Evolutionary conservation across 2,113 vertebrate genomes (phyloP).

Genomic region (Galbula dea): DNA sequence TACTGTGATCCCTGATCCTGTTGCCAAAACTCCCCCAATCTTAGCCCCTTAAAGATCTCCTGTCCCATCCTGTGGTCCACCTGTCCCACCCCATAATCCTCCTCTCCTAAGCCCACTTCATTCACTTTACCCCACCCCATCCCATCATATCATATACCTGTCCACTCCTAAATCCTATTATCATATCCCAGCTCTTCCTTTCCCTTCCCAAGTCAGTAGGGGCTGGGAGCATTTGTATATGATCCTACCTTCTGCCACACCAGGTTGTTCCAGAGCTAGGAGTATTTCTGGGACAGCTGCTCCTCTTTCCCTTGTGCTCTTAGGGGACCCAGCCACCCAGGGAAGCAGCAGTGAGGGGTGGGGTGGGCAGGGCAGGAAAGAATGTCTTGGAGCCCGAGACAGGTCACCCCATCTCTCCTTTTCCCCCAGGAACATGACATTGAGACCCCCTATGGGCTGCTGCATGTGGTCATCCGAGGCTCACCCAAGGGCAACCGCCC

Average conservation of each 20-base stretch:
- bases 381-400: background rate
- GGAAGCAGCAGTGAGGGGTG: background rate
- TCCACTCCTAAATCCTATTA: background rate
- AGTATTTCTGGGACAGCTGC: background rate
- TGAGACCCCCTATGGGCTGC: conserved; percentile 92
- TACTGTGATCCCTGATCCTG: background rate
- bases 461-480: conserved; percentile 94
- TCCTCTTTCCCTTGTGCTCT: background rate
- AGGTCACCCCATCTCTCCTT: background rate
- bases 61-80: background rate
- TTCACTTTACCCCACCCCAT: background rate
- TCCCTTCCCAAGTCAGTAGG: accelerated
- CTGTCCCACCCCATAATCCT: background rate
- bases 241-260: background rate
- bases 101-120: background rate
- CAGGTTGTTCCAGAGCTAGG: background rate
- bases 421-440: conserved; percentile 90
- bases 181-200: background rate
- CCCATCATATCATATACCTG: background rate
- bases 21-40: background rate
- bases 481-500: conserved; percentile 94
- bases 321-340: background rate
- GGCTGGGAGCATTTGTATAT: background rate
- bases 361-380: background rate
- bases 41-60: background rate